Evolutionary conservation across 1,140 invertebrate genomes (phyloP), one percentile per base, ranked within the genome.

Genomic region (Anadara kagoshimensis): DNA sequence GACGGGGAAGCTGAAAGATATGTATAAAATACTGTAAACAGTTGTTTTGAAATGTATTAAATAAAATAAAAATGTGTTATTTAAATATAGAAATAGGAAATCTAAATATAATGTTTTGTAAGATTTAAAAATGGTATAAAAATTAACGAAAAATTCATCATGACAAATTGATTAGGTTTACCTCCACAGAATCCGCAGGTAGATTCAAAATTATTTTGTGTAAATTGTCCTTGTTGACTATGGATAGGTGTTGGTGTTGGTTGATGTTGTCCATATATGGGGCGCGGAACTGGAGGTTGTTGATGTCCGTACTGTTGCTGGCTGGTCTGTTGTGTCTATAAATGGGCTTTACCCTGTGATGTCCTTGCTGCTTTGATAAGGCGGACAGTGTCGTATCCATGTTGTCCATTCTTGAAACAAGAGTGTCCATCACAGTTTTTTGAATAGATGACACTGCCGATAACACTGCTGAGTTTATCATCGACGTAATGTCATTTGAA

Each of bases 101-200:
- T n/a, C n/a, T n/a, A n/a, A n/a, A n/a, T n/a, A n/a, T n/a, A n/a
- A n/a, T n/a, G n/a, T n/a, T n/a, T n/a, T n/a, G n/a, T n/a, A n/a
- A n/a, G n/a, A n/a, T n/a, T n/a, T n/a, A n/a, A n/a, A n/a, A n/a
- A n/a, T n/a, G n/a, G n/a, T n/a, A n/a, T n/a, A n/a, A n/a, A n/a
- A n/a, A n/a, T n/a, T n/a, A n/a, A n/a, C n/a, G n/a, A n/a, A n/a
- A n/a, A n/a, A n/a, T n/a, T n/a, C n/a, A n/a, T n/a, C n/a, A n/a
- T n/a, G n/a, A n/a, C n/a, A n/a, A n/a, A n/a, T n/a, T 8, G 47
- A 49, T 45, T 49, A 63, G 49, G 49, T 8, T 63, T 63, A 63
- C 61, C 61, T 49, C 61, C 47, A 18, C 61, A n/a, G n/a, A n/a
- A n/a, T n/a, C n/a, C n/a, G n/a, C n/a, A n/a, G n/a, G n/a, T n/a